Conservation (phyloP, 2,797 vertebrate species). For the Crax fasciolata region DNA sequence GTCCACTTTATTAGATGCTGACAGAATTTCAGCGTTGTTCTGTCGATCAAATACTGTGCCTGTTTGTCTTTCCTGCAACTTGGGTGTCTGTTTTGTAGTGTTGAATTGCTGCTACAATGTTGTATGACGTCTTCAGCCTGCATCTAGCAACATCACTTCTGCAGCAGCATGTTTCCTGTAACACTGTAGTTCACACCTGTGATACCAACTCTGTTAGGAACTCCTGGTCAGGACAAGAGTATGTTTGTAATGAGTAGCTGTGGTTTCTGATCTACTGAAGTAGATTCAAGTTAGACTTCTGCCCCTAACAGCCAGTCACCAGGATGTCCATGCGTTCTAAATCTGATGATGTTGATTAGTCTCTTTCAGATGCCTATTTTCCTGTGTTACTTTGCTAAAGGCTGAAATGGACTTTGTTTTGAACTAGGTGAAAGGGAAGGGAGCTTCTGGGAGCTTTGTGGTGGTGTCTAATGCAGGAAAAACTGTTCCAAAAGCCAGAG, state of each 20-base stretch:
- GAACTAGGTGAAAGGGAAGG: slow-evolving; percentile 95
- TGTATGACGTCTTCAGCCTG: background rate
- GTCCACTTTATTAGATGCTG: background rate
- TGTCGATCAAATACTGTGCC: background rate
- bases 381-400: slow-evolving; percentile 9
- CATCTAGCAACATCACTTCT: background rate
- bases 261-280: background rate
- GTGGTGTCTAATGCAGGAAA: slow-evolving; percentile 89
- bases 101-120: background rate
- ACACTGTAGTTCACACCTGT: background rate
- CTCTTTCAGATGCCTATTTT: background rate
- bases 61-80: background rate
- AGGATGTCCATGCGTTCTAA: background rate
- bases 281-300: background rate
- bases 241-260: background rate
- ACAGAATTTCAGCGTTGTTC: background rate
- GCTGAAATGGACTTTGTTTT: slow-evolving; percentile 18
- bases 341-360: background rate
- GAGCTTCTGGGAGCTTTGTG: slow-evolving; percentile 94
- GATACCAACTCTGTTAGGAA: background rate
- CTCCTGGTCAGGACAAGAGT: background rate
- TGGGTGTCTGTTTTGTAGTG: background rate
- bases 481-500: slow-evolving; percentile 81
- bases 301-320: accelerated
- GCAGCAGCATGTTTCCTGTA: background rate